These are phyloP conservation scores for Alcedo atthis DNA, from an alignment of 2,797 vertebrate species.

Conservation along the genomic window DNA sequence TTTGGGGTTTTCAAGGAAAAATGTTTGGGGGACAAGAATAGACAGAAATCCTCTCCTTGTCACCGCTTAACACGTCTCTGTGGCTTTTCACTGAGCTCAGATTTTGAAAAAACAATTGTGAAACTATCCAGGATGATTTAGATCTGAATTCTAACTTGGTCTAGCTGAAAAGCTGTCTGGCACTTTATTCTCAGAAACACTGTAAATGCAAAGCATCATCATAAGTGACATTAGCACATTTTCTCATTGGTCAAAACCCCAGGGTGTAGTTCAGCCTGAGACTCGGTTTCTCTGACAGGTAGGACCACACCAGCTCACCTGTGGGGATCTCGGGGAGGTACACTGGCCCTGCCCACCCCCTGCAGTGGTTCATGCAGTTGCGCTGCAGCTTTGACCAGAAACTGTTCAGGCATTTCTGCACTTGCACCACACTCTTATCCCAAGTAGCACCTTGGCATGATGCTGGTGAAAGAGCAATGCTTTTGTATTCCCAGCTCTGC, in stretches of 20 bases:
- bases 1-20: background rate
- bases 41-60: background rate
- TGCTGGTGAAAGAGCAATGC: fast-evolving
- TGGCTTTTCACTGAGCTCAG: background rate
- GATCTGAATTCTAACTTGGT: background rate
- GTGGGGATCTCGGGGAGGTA: background rate
- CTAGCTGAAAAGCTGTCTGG: background rate
- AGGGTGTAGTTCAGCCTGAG: background rate
- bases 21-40: background rate
- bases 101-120: background rate
- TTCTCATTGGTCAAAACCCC: background rate
- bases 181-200: background rate
- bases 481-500: background rate
- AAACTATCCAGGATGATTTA: background rate
- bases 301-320: background rate
- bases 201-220: background rate
- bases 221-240: background rate
- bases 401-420: background rate
- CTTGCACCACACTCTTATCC: background rate
- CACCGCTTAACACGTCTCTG: background rate
- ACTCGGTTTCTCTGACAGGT: background rate
- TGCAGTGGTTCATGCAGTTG: background rate
- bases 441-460: fast-evolving
- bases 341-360: background rate
- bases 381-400: background rate